Conservation (phyloP, 2,888 invertebrate species). For the Alcis repandata region DNA sequence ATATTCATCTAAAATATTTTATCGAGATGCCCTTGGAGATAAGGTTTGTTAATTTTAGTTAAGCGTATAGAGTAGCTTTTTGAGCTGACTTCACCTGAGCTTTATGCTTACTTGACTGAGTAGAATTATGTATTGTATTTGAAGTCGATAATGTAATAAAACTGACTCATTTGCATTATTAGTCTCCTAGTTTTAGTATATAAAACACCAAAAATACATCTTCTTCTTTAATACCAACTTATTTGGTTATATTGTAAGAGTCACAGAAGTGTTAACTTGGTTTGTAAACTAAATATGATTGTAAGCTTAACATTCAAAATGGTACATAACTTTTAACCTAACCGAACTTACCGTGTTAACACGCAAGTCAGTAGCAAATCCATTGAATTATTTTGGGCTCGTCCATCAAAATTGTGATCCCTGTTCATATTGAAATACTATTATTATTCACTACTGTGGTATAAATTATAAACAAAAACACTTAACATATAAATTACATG, state of each 20-base stretch:
- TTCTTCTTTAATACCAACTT: too few species aligned
- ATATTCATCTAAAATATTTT: slow-evolving; percentile 11
- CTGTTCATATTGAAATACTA: slow-evolving; percentile 1
- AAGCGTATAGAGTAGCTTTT: neutral
- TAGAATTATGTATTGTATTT: too few species aligned
- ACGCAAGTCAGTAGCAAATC: neutral
- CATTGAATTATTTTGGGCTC: neutral
- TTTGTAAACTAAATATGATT: too few species aligned
- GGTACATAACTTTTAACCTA: neutral
- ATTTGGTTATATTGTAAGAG: too few species aligned
- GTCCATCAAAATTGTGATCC: neutral
- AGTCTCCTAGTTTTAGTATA: too few species aligned
- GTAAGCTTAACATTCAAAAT: neutral
- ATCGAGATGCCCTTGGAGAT: slow-evolving; percentile 2
- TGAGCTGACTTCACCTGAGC: neutral
- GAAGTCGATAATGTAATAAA: too few species aligned
- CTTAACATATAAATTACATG: slow-evolving; percentile 8
- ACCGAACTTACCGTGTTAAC: slow-evolving; percentile 3
- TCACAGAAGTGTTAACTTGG: too few species aligned
- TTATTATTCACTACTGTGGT: neutral
- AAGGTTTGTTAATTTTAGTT: neutral
- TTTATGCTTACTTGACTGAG: neutral
- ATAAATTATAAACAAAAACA: slow-evolving; percentile 2
- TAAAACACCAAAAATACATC: too few species aligned
- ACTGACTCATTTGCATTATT: too few species aligned